Conservation (phyloP, 2,113 vertebrate genomes). For the Chaenocephalus aceratus region DNA sequence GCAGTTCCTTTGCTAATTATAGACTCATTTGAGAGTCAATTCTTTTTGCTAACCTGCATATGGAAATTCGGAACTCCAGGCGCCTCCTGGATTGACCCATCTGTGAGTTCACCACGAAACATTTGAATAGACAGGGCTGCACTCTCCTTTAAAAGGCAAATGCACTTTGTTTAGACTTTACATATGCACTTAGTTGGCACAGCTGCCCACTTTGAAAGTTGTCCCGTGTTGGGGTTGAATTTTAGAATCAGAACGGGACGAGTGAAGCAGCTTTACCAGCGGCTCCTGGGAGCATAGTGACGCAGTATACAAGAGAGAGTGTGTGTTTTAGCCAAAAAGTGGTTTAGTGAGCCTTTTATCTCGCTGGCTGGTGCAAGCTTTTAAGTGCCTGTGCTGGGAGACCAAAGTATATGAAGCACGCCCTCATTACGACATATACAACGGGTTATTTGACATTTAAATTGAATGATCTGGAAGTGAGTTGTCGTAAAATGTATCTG, state of each 20-base stretch:
- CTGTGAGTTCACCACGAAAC: conserved; percentile 36
- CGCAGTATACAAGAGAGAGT: conserved; percentile 28
- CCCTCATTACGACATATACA: conserved; percentile 28
- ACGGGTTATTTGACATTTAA: conserved; percentile 5
- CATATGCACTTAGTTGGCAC: conserved; percentile 56
- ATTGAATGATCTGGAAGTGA: conserved; percentile 6
- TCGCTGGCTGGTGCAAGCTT: neutral
- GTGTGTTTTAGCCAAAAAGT: conserved; percentile 36
- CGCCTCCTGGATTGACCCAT: conserved; percentile 23
- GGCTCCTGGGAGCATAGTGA: conserved; percentile 36
- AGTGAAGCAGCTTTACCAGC: conserved; percentile 21
- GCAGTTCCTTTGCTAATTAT: conserved; percentile 59
- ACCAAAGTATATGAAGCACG: neutral
- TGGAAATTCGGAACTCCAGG: conserved; percentile 24
- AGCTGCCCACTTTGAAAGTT: conserved; percentile 34
- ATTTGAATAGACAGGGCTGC: conserved; percentile 56
- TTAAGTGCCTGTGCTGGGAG: conserved; percentile 23
- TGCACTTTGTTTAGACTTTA: conserved; percentile 47
- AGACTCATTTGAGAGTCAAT: conserved; percentile 39
- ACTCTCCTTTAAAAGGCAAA: conserved; percentile 68
- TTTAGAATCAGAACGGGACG: conserved; percentile 37
- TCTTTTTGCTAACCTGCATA: conserved; percentile 48
- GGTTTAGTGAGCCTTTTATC: conserved; percentile 45
- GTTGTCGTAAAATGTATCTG: conserved; percentile 12
- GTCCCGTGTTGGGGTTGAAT: conserved; percentile 27